Conservation (phyloP, 37 sponge, comb jelly and placozoan genomes). For the Dysidea cf. avara region DNA sequence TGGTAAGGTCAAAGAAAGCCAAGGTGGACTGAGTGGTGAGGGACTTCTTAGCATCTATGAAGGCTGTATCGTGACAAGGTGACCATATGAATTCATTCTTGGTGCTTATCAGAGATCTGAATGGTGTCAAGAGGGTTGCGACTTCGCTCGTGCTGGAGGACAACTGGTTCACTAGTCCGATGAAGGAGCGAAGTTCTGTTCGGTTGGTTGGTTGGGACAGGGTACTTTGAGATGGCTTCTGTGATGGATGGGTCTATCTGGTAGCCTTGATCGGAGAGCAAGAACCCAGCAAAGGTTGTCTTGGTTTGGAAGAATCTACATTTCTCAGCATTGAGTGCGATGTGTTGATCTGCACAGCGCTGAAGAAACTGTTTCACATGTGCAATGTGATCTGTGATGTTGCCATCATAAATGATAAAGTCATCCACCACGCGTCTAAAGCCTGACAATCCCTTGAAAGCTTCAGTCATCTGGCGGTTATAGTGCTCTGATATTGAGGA, state of each 20-base stretch:
- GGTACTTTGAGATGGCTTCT: slow-evolving; percentile 23
- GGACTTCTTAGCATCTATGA: background rate
- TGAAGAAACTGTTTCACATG: slow-evolving; percentile 26
- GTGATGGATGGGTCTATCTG: slow-evolving; percentile 12
- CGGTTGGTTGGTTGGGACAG: slow-evolving; percentile 18
- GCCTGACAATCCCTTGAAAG: slow-evolving; percentile 4
- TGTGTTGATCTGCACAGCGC: slow-evolving; percentile 17
- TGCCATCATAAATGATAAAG: background rate
- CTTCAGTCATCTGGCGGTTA: background rate
- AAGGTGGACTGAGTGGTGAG: slow-evolving; percentile 4
- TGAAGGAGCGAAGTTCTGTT: slow-evolving; percentile 24
- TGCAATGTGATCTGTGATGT: background rate
- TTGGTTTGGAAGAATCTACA: background rate
- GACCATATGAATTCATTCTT: slow-evolving; percentile 50
- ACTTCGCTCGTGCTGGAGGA: slow-evolving; percentile 1
- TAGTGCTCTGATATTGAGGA: slow-evolving; percentile 24
- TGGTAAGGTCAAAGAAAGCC: slow-evolving; percentile 7
- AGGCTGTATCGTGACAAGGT: background rate
- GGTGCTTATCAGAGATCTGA: slow-evolving; percentile 28
- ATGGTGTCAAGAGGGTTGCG: background rate
- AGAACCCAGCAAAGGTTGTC: slow-evolving; percentile 11
- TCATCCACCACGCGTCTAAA: slow-evolving; percentile 9
- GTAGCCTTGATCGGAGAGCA: slow-evolving; percentile 6
- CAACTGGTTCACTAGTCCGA: slow-evolving; percentile 24
- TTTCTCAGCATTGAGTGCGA: slow-evolving; percentile 23